Evolutionary conservation across 1,140 invertebrate genomes (phyloP).

Genomic region (Bombus terrestris): DNA sequence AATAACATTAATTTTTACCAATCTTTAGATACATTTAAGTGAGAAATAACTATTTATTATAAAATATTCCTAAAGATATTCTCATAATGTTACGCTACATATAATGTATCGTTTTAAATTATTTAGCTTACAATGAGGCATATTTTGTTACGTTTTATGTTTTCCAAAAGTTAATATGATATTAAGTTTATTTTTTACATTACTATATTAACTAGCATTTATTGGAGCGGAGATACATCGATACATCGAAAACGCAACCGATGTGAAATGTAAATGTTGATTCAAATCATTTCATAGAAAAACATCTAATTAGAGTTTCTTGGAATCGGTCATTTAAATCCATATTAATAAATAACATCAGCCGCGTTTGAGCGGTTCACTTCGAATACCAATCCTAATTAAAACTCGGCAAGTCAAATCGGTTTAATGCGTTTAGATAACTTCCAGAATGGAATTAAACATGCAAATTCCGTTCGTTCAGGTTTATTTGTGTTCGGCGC

Average conservation of each 20-base stretch:
- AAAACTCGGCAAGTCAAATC: constrained; percentile 18
- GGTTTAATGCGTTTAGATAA: constrained; percentile 22
- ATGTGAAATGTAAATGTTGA: background rate
- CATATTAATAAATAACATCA: background rate
- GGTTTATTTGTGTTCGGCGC: constrained; percentile 44
- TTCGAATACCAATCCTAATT: constrained; percentile 17
- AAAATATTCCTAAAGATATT: no score
- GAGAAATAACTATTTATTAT: no score
- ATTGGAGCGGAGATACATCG: no score
- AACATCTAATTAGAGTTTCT: background rate
- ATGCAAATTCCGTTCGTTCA: constrained; percentile 28
- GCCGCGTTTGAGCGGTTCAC: background rate
- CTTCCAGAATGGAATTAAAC: constrained; percentile 10
- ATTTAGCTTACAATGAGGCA: no score
- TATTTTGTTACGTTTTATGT: no score
- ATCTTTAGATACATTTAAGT: no score
- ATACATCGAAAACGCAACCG: background rate
- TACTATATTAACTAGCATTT: no score
- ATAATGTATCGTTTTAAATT: no score
- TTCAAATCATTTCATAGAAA: background rate
- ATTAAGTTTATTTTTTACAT: no score
- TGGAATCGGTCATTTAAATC: background rate
- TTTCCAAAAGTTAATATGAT: no score
- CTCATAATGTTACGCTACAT: no score
- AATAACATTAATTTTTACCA: no score